Conservation (phyloP, 1,140 invertebrate species). For the Pinna nobilis region DNA sequence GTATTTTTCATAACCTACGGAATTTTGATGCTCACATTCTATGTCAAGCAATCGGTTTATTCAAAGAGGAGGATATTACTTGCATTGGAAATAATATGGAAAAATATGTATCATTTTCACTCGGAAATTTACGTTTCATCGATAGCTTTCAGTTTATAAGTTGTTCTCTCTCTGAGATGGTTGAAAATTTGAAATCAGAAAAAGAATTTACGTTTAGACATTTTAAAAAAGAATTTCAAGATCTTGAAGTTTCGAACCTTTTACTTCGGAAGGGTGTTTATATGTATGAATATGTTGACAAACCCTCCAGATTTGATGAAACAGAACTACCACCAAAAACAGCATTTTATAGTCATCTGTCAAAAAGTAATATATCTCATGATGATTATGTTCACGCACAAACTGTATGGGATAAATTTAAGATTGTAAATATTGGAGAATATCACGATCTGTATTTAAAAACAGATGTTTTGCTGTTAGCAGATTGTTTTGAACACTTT, state of each 20-base stretch:
- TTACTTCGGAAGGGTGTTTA: constrained; percentile 59
- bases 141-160: constrained; percentile 22
- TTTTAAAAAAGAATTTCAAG: neutral
- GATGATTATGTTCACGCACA: constrained; percentile 58
- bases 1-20: constrained; percentile 73
- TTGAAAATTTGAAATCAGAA: neutral
- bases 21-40: constrained; percentile 72
- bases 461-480: constrained; percentile 50
- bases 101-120: constrained; percentile 38
- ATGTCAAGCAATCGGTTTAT: constrained; percentile 61
- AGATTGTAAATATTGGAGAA: constrained; percentile 68
- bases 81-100: constrained; percentile 73
- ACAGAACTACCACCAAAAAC: constrained; percentile 22
- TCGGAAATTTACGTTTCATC: constrained; percentile 12
- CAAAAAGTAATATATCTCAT: constrained; percentile 25
- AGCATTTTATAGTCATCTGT: constrained; percentile 26
- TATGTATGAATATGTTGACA: constrained; percentile 60
- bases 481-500: constrained; percentile 77
- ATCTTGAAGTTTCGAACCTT: neutral
- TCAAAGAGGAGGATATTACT: constrained; percentile 56
- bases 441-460: constrained; percentile 73
- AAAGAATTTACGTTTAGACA: neutral
- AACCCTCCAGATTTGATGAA: constrained; percentile 23
- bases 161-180: constrained; percentile 54
- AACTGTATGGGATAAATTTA: constrained; percentile 60